Conservation (phyloP, 2,797 vertebrate genomes). For the Parauchenoglanis ngamensis region DNA sequence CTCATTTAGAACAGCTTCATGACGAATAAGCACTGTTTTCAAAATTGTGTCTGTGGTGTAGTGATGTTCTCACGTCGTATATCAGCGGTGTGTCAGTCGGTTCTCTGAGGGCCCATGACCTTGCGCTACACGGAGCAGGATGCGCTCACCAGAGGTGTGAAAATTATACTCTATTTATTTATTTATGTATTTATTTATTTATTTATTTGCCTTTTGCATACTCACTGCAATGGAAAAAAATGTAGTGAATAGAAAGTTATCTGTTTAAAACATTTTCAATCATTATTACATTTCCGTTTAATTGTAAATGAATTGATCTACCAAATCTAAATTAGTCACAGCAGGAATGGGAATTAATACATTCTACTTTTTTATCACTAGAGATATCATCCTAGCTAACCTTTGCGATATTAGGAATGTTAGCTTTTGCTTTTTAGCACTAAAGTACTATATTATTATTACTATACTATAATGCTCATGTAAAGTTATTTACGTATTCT, state of each 20-base stretch:
- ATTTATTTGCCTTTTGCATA: not conserved
- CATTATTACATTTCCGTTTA: not conserved
- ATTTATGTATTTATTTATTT: not conserved
- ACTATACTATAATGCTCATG: too few species aligned
- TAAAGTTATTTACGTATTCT: not conserved
- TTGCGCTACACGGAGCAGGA: not conserved
- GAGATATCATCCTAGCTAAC: not conserved
- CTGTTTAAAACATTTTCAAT: not conserved
- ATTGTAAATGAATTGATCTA: not conserved
- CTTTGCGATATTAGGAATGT: not conserved
- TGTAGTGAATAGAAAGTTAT: not conserved
- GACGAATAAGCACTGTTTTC: not conserved
- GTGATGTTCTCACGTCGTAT: not conserved
- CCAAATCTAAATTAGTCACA: not conserved
- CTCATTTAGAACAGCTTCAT: not conserved
- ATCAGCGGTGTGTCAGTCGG: not conserved
- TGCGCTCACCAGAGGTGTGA: not conserved
- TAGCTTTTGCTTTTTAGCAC: not conserved
- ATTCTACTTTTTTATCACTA: not conserved
- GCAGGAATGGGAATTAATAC: not conserved
- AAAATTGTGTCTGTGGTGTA: not conserved
- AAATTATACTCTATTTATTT: not conserved
- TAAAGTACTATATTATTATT: too few species aligned
- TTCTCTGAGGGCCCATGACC: not conserved
- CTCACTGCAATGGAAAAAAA: not conserved